Base-by-base conservation (phyloP, 2,113 vertebrate species). In the Melospiza georgiana region DNA sequence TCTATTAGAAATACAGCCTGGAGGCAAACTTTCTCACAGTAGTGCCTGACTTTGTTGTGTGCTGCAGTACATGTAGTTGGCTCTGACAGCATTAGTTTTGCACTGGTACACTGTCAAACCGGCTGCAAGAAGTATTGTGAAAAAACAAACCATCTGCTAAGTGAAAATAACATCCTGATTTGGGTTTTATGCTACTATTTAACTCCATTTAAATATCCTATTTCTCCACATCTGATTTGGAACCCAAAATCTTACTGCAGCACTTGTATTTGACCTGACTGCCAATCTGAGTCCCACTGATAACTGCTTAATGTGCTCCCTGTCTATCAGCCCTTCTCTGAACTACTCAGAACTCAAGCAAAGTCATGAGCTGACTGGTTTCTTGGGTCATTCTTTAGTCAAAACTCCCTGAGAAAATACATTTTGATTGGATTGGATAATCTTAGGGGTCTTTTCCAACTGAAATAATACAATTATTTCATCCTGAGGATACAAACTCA, bases 21-120 rank as follows among this genome's bases (percentile, higher is more conserved):
- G 55, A 97, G 95, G 94, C 91, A 96, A 92, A 90, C 71, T 94
- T 94, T 91, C 83, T 95, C 84, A 81, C 79, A 94, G 94, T 54
- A 59, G 69, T 84, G 94, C 85, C 89, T 95, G 43, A 71, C 82
- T 97, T 92, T 94, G 84, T 83, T 94, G 83, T 84, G 16, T 43
- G 62, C 89, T 92, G 87, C 63, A 52, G 83, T 67, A 91, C 87
- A 79, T 1, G 1, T 84, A 90, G 92, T 35, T 89, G 84, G 74
- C 79, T 96, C 87, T 93, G 95, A 96, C 95, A 89, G 88, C 13
- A n/a, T 95, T 94, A 94, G 91, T 90, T 96, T 86, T 97, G 93
- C 94, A 74, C 87, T 76, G 94, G 77, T 93, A 96, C 69, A n/a
- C 82, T 89, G 94, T 88, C 89, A 94, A 90, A 90, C 81, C 2